Evolutionary conservation across 2,113 vertebrate species (phyloP).

Genomic region (Cercopithecus mona): DNA sequence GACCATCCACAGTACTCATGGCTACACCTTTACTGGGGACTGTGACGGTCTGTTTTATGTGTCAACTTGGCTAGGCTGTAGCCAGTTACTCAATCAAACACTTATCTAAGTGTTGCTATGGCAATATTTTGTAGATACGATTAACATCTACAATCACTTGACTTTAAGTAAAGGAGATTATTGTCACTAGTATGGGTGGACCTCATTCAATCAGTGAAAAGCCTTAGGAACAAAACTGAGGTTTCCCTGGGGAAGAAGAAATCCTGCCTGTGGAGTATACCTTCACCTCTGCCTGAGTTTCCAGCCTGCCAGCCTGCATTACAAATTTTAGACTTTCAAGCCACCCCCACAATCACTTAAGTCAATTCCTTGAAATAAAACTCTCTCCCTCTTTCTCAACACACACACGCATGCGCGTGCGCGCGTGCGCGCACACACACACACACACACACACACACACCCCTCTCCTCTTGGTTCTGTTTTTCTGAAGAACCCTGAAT

Average conservation of each 20-base stretch:
- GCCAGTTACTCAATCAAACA: neutral
- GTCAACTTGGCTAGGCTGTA: neutral
- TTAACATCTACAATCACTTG: neutral
- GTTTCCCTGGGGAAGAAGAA: neutral
- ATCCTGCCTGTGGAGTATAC: neutral
- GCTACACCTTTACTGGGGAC: neutral
- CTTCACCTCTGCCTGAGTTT: neutral
- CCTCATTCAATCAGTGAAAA: neutral
- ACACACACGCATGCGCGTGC: neutral
- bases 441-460: too few species aligned
- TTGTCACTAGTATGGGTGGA: neutral
- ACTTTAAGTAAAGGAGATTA: neutral
- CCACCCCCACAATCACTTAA: neutral
- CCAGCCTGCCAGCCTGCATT: neutral
- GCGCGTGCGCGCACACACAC: too few species aligned
- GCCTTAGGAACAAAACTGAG: neutral
- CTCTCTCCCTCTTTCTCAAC: neutral
- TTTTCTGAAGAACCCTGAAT: neutral
- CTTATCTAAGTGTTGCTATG: neutral
- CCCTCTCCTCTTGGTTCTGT: neutral
- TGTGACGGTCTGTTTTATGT: neutral
- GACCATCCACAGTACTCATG: neutral
- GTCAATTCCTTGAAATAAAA: constrained; percentile 33
- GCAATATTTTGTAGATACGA: neutral
- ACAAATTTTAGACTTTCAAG: neutral